Evolutionary conservation across 2,113 vertebrate genomes (phyloP), one percentile per base, ranked within the genome.

Genomic region (Alligator sinensis): DNA sequence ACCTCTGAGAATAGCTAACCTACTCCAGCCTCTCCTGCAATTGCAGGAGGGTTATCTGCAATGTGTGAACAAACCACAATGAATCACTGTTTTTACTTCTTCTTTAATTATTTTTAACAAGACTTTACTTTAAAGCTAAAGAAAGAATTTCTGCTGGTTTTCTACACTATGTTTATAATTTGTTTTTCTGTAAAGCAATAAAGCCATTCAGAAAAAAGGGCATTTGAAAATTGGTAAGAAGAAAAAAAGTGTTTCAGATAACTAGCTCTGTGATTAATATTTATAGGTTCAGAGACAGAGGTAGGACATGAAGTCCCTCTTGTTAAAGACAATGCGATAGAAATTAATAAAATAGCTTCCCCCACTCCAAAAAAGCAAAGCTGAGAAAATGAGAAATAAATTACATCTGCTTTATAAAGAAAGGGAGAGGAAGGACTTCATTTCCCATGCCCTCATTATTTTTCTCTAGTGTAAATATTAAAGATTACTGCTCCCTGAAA

Each of bases 401-500:
- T 34, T 3, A 1, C 75, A 27, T 62, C 27, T 60, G 81, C 3
- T 0, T 77, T 59, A 38, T 57, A 59, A 87, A 79, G 75, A 55
- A 80, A 68, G 81, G n/a, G 60, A 15, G 88, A 90, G 11, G 0
- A 66, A 94, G 78, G 80, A 86, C 82, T 78, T 63, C 30, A 68
- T 6, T 57, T 80, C 92, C 72, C 22, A 9, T 58, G 78, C 78
- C 89, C 84, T 74, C 91, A 55, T 57, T 84, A 68, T 88, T 4
- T 80, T 93, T 95, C 86, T 34, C 76, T 62, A 28, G 17, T 62
- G 96, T 15, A 87, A 94, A 95, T 91, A 95, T 94, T 94, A 72
- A 83, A 81, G 82, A 81, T 94, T 87, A 91, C 85, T 74, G 19
- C 34, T 74, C 70, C 34, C 30, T 93, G 84, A 76, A 63, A 94